Evolutionary conservation across 2,113 vertebrate genomes (phyloP).

Genomic region (Eclectus roratus): DNA sequence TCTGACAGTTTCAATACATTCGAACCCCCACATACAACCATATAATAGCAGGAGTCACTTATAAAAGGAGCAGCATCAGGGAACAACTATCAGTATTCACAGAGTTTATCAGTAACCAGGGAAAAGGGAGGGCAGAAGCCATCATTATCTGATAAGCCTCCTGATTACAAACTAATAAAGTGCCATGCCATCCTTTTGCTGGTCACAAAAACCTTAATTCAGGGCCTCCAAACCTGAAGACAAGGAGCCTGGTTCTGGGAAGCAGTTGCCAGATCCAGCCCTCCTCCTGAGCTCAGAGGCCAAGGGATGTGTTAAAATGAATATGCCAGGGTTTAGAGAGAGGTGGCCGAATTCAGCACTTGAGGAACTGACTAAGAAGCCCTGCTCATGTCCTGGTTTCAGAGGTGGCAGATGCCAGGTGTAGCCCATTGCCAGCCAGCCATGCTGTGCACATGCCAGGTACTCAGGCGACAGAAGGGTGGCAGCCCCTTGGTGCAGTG

Average conservation of each 20-base stretch:
- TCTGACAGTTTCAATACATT: too few species aligned
- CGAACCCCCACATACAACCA: not conserved
- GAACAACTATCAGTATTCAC: not conserved
- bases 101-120: not conserved
- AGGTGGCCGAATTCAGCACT: fast-evolving
- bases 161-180: not conserved
- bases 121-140: not conserved
- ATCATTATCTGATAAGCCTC: not conserved
- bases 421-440: not conserved
- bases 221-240: not conserved
- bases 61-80: not conserved
- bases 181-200: not conserved
- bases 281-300: not conserved
- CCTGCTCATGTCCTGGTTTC: fast-evolving
- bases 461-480: not conserved
- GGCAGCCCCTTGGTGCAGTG: fast-evolving
- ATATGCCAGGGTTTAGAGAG: not conserved
- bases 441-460: not conserved
- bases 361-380: not conserved
- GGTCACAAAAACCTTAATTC: not conserved
- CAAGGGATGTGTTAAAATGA: not conserved
- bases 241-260: not conserved
- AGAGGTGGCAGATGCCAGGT: not conserved
- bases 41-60: not conserved
- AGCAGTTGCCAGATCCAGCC: not conserved